Conservation (phyloP, 2,113 vertebrate genomes). For the Hyla sarda region DNA sequence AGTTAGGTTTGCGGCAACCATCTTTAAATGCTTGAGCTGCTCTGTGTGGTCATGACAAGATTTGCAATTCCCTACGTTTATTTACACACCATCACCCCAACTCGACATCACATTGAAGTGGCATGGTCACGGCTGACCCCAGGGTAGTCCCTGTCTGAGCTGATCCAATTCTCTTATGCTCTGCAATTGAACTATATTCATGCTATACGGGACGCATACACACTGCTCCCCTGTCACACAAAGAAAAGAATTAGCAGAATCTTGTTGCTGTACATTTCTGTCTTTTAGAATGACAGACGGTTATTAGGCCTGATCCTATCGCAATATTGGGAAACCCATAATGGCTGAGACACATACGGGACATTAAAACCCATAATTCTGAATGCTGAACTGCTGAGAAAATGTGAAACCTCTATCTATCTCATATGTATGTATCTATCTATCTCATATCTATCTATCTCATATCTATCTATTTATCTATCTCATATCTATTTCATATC, state of each 20-base stretch:
- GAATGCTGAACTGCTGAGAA: neutral
- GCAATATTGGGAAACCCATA: constrained; percentile 60
- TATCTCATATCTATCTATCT: neutral
- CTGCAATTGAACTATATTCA: constrained; percentile 74
- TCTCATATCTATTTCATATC: neutral
- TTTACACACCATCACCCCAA: constrained; percentile 95
- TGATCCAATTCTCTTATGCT: constrained; percentile 83
- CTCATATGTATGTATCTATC: neutral
- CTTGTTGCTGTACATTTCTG: constrained; percentile 78
- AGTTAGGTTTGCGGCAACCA: constrained; percentile 88
- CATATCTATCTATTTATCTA: constrained; percentile 10
- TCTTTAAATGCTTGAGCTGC: constrained; percentile 91
- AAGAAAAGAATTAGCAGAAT: constrained; percentile 76
- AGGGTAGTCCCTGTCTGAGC: constrained; percentile 88
- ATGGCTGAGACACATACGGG: constrained; percentile 60
- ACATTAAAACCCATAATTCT: neutral
- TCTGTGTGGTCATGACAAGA: constrained; percentile 83
- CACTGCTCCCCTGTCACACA: constrained; percentile 70
- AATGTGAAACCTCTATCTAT: neutral
- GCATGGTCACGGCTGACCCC: constrained; percentile 85
- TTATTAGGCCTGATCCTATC: constrained; percentile 68
- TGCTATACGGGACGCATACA: constrained; percentile 71
- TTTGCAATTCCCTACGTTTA: constrained; percentile 88
- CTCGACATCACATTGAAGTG: constrained; percentile 84
- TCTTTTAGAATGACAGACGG: constrained; percentile 70